Base-by-base conservation (phyloP, 2,113 vertebrate genomes). In the Syngnathus scovelli region DNA sequence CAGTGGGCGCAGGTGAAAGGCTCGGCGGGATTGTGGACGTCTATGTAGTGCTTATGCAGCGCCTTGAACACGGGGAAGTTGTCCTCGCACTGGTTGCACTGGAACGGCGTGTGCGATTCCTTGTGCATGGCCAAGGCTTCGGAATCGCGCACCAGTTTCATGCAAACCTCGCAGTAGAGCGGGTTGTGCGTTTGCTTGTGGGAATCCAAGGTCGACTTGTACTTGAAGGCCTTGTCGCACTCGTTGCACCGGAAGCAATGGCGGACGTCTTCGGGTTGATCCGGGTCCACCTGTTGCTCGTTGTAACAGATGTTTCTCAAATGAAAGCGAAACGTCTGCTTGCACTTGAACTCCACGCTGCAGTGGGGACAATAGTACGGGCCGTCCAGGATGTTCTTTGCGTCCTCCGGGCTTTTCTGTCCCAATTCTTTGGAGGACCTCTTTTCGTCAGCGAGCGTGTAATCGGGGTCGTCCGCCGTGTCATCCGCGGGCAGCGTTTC, bases 101-200 rank as follows among this genome's bases (percentile, higher is more conserved):
- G 88, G 39, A 90, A 88, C 0, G 87, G 87, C 0, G 86, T 89
- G 83, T 90, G 88, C 4, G 87, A 87, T 6, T 86, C 82, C 62
- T 85, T 89, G 77, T 90, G 88, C 79, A 87, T 78, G 1, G 80
- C 85, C 64, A 90, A 23, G 0, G 88, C 86, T 6, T 88, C 87
- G 0, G 80, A n/a, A 59, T 90, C 88, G 0, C 87, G 88, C 0
- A 90, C 87, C 44, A 90, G 64, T 23, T 88, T 90, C 78, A 81
- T 87, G 44, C 88, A 90, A 54, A 85, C 83, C 64, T 89, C 83
- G n/a, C 88, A 90, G 79, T 90, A 90, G 0, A 90, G 84, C 0
- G 87, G 88, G 76, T 89, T 88, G 86, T 90, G 88, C 0, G 87
- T 90, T 46, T 85, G 84, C 74, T 88, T 88, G 80, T 90, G 88